Base-by-base conservation (phyloP, 2,797 vertebrate genomes). In the Tarsius wallacei region DNA sequence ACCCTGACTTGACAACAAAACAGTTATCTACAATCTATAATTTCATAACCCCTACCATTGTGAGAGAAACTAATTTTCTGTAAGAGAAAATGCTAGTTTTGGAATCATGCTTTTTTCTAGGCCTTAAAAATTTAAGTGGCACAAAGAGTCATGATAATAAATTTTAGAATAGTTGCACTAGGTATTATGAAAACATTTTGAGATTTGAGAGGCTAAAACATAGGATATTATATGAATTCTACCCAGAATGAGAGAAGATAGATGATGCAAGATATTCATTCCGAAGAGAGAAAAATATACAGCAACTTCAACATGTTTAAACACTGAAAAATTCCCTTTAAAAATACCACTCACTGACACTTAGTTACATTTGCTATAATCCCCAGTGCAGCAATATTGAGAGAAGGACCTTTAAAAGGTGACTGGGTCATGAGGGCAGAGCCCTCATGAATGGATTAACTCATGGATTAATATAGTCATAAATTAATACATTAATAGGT, bases 51-150 rank as follows among this genome's bases (percentile, higher is more conserved):
- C 28, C 61, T 84, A 57, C 9, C 63, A 13, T 36, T 87, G 13
- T 22, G 68, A 94, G 26, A 91, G 57, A 85, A 93, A 84, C 66
- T 59, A 71, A 42, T 91, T 92, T 77, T 93, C 74, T 93, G 4
- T 51, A 87, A 81, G 36, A 90, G 49, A 33, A 87, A 96, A 87
- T n/a, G 33, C 22, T 22, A 66, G 31, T 61, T 90, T 84, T 88
- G 74, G 68, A 90, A 61, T 19, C 66, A 26, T 68, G 8, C 31
- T 31, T 85, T 83, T 87, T 64, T 49, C 21, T 16, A 82, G 42
- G 28, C 24, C 53, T 47, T 86, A 74, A 76, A 86, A 90, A 10
- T 61, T 88, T 59, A 89, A 78, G 64, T 21, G 31, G 42, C 49
- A 61, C n/a, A 68, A 97, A 59, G 28, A 89, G 21, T n/a, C 28